Conservation (phyloP, 2,888 invertebrate genomes). For the Galeruca laticollis region DNA sequence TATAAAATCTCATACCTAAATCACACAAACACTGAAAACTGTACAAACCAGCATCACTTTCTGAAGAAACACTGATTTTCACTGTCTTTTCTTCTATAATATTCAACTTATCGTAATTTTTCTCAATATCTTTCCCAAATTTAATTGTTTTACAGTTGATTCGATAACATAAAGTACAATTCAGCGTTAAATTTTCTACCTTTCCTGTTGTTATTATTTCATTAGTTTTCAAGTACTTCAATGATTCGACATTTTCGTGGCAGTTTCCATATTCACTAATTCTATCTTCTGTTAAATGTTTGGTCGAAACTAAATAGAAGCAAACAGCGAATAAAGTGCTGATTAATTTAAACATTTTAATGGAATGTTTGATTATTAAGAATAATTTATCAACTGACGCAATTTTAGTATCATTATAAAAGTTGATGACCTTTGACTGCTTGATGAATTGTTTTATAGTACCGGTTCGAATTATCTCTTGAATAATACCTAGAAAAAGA, state of each 20-base stretch:
- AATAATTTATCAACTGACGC: neutral
- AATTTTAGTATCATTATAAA: neutral
- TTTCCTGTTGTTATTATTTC: neutral
- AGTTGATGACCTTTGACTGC: neutral
- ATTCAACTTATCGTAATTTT: neutral
- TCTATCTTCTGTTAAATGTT: neutral
- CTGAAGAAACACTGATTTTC: neutral
- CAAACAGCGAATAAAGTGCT: neutral
- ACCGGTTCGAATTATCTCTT: no score
- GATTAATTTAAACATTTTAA: neutral
- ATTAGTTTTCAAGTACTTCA: neutral
- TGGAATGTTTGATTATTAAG: neutral
- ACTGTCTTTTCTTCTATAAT: neutral
- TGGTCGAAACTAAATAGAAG: neutral
- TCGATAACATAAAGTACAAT: conserved; percentile 16
- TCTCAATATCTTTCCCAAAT: conserved; percentile 10
- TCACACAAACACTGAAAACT: conserved; percentile 17
- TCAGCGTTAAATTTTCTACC: neutral
- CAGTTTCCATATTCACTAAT: neutral
- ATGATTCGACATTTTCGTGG: neutral
- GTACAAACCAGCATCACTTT: conserved; percentile 15
- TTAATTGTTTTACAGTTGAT: conserved; percentile 2
- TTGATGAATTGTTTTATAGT: no score
- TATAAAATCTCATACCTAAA: conserved; percentile 14
- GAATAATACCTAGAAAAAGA: no score